Conservation (phyloP, 2,113 vertebrate genomes). For the Rhynchomys soricoides region DNA sequence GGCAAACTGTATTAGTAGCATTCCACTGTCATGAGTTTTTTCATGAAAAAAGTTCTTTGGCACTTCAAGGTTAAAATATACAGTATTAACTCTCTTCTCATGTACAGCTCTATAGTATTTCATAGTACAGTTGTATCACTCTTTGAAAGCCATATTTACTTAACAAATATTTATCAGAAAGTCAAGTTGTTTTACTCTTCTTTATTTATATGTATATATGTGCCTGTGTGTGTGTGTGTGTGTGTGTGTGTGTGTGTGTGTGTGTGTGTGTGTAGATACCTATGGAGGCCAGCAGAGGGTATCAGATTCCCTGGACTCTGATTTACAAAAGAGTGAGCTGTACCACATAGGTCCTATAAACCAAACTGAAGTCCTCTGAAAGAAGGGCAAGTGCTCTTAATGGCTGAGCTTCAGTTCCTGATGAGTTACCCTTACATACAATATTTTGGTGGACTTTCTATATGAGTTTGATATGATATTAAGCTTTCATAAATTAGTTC, state of each 20-base stretch:
- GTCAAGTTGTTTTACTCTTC: neutral
- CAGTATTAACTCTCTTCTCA: neutral
- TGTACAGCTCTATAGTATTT: neutral
- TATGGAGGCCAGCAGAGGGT: neutral
- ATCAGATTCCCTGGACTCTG: neutral
- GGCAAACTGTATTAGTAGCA: neutral
- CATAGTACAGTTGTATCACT: neutral
- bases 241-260: neutral
- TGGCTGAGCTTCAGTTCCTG: no score
- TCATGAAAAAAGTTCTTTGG: neutral
- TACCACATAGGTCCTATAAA: neutral
- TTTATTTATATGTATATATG: neutral
- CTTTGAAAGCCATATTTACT: neutral
- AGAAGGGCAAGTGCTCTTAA: neutral
- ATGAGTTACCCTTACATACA: neutral
- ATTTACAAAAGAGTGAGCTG: neutral
- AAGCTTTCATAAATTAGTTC: neutral
- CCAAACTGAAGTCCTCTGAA: neutral
- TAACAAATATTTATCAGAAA: neutral
- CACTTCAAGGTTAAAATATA: neutral
- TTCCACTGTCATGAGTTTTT: neutral
- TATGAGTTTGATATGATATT: neutral
- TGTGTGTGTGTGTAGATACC: no score
- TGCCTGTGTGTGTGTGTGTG: neutral
- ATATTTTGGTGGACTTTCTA: neutral